These are phyloP conservation scores for Lypha dubia DNA, from an alignment of 2,888 invertebrate species.

Conservation along the genomic window DNA sequence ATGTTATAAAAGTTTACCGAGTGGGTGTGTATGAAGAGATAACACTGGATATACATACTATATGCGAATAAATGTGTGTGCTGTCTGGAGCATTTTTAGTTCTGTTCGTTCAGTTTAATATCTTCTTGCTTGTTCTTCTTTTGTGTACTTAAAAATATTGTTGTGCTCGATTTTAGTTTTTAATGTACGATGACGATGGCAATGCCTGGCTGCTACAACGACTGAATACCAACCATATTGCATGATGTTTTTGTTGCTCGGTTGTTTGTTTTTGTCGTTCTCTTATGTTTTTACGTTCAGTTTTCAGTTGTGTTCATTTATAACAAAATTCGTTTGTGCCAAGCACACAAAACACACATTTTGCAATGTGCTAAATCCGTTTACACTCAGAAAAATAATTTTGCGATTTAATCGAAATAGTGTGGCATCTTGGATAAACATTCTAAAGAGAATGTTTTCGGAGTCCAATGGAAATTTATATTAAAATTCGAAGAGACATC, in stretches of 20 bases:
- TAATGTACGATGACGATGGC: constrained; percentile 27
- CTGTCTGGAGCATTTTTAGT: constrained; percentile 40
- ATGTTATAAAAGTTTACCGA: constrained; percentile 50
- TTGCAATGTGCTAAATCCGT: constrained; percentile 44
- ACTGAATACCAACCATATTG: constrained; percentile 44
- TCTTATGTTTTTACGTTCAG: constrained; percentile 44
- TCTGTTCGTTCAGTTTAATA: constrained; percentile 43
- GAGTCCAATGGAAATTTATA: too few relatives aligned
- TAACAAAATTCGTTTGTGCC: constrained; percentile 62
- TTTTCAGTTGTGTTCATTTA: constrained; percentile 42
- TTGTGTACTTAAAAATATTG: constrained; percentile 62
- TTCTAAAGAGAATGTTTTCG: too few relatives aligned
- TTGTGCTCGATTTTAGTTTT: constrained; percentile 61
- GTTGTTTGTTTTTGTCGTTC: constrained; percentile 40
- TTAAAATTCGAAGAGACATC: too few relatives aligned
- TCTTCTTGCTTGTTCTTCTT: constrained; percentile 50
- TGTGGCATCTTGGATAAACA: not conserved
- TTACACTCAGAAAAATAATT: constrained; percentile 54
- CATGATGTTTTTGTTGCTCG: constrained; percentile 16
- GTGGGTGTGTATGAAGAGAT: constrained; percentile 45
- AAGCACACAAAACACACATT: constrained; percentile 31
- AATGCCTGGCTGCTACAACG: constrained; percentile 30
- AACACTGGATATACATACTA: not conserved
- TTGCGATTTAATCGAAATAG: not conserved
- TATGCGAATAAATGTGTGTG: constrained; percentile 2